Percentiles rank a stretch among this genome's conserved stretches.
Evolutionary conservation across 1,140 invertebrate species (phyloP).

Genomic region (Drosophila sp.): DNA sequence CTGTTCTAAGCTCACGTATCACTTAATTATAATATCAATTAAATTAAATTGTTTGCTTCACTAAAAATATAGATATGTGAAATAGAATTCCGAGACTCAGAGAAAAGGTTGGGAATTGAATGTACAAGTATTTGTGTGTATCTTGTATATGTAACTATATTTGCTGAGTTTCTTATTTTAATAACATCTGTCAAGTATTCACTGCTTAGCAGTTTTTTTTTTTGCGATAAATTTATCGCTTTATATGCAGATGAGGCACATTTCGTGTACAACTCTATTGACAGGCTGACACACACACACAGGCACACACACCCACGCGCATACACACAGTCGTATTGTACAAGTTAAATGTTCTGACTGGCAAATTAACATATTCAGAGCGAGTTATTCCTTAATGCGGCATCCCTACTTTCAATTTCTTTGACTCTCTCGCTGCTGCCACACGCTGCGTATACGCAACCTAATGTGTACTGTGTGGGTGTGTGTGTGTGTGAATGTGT

Average conservation of each 20-base stretch:
- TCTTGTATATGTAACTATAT: not conserved
- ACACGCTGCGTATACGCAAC: conserved; percentile 44
- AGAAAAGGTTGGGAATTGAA: not conserved
- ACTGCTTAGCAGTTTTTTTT: conserved; percentile 1
- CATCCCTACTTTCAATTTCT: conserved; percentile 39
- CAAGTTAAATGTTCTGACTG: conserved; percentile 39
- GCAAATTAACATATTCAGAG: conserved; percentile 54
- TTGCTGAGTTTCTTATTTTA: not conserved
- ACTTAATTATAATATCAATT: too few relatives aligned
- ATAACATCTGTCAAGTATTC: conserved; percentile 19
- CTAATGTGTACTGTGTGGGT: conserved; percentile 17
- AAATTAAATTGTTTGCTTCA: too few relatives aligned
- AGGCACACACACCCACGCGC: conserved; percentile 2
- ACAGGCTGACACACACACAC: conserved; percentile 2
- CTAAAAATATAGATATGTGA: too few relatives aligned
- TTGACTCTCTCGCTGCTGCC: conserved; percentile 11
- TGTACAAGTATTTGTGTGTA: not conserved
- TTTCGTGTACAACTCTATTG: conserved; percentile 30
- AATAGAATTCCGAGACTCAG: too few relatives aligned
- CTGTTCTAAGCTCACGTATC: too few relatives aligned
- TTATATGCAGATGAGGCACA: conserved; percentile 42
- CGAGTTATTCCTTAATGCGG: conserved; percentile 52
- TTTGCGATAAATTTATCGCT: conserved; percentile 28
- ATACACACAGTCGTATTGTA: conserved; percentile 1
- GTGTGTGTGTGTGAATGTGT: conserved; percentile 12